These are phyloP conservation scores for Halcyon smyrnensis DNA, from an alignment of 2,797 vertebrate species.

Conservation along the genomic window DNA sequence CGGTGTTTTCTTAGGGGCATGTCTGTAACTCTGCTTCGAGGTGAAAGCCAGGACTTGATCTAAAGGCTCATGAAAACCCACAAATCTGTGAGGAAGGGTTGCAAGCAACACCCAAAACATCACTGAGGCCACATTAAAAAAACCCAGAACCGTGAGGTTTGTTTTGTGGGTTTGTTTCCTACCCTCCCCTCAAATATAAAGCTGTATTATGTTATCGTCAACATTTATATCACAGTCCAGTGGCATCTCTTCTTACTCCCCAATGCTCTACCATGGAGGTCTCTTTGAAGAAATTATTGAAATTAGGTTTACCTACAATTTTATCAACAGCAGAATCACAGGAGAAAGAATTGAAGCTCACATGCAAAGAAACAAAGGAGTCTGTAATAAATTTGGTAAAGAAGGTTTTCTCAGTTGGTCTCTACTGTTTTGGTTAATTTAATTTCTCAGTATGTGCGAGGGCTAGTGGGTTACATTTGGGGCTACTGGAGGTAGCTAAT, in stretches of 20 bases:
- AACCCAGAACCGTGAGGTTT: background rate
- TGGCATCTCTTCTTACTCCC: background rate
- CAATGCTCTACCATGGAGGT: background rate
- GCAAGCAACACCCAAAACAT: background rate
- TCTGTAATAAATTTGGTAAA: background rate
- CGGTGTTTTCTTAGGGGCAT: background rate
- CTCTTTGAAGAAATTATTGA: background rate
- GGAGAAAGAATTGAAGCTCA: background rate
- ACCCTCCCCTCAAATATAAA: background rate
- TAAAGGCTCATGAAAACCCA: background rate
- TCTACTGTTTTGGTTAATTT: background rate
- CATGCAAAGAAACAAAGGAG: background rate
- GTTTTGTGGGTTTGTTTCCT: background rate
- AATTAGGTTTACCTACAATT: background rate
- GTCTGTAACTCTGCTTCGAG: background rate
- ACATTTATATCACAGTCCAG: background rate
- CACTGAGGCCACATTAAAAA: background rate
- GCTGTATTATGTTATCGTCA: background rate
- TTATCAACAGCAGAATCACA: background rate
- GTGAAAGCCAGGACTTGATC: background rate
- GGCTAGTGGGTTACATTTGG: background rate
- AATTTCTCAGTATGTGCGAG: background rate
- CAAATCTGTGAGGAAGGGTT: background rate
- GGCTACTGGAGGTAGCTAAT: background rate
- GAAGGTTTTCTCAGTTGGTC: background rate